phyloP scores from a whole-genome alignment of 2,888 invertebrate genomes.

The Drosophila mercatorum region DNA sequence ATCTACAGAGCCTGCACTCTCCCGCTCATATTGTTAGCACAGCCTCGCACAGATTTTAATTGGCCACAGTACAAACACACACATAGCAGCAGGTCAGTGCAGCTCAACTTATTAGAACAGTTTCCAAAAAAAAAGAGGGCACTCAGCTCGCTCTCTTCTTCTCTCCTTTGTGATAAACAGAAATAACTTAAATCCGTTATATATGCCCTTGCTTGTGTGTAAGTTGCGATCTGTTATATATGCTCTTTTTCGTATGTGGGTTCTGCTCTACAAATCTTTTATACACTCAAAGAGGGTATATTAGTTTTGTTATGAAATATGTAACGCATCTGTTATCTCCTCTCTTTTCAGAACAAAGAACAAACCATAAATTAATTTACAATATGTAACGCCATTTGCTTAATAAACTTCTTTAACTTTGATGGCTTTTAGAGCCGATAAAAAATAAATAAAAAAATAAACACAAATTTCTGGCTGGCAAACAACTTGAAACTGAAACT shows the following conservation, averaged over 20 bases:
- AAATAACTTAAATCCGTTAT: too few relatives aligned
- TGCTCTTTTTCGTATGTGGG: background rate
- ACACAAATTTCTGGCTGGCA: conserved; percentile 3
- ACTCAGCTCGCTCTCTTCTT: too few relatives aligned
- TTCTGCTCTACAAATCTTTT: background rate
- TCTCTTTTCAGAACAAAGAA: background rate
- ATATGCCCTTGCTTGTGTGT: background rate
- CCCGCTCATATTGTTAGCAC: background rate
- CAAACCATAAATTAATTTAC: conserved; percentile 7
- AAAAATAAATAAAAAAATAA: conserved; percentile 8
- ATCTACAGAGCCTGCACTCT: background rate
- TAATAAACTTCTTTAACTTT: background rate
- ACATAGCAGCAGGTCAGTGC: background rate
- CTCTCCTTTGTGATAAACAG: background rate
- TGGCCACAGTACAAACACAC: background rate
- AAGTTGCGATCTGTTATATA: background rate
- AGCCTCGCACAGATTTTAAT: background rate
- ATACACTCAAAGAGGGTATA: background rate
- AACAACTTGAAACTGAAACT: conserved; percentile 28
- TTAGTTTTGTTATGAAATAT: background rate
- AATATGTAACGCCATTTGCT: background rate
- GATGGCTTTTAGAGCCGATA: background rate
- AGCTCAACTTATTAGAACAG: conserved; percentile 1
- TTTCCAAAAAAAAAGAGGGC: background rate
- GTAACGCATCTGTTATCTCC: background rate